Conservation (phyloP, 2,888 invertebrate species). For the Coremacera marginata region DNA sequence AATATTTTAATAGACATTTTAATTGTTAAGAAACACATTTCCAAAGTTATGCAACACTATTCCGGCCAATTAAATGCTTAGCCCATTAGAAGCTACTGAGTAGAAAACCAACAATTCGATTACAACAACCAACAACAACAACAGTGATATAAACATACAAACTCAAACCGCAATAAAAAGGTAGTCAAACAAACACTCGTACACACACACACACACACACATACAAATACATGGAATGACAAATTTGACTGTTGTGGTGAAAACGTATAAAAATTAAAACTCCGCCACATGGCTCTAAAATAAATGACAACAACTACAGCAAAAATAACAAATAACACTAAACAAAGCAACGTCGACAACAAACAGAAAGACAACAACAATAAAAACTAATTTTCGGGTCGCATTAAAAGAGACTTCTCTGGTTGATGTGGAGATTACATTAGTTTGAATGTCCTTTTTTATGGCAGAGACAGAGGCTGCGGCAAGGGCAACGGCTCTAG, state of each 20-base stretch:
- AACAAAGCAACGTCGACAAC: too few relatives aligned
- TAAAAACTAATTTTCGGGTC: constrained; percentile 57
- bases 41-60: background rate
- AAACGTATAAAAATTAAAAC: constrained; percentile 24
- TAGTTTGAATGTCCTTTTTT: constrained; percentile 2
- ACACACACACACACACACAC: constrained; percentile 24
- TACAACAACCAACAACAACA: background rate
- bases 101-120: background rate
- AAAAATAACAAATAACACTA: background rate
- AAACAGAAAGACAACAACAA: constrained; percentile 39
- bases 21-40: too few relatives aligned
- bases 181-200: constrained; percentile 8
- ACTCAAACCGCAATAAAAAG: constrained; percentile 8
- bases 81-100: too few relatives aligned
- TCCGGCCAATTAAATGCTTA: background rate
- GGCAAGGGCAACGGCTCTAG: background rate
- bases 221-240: background rate
- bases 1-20: too few relatives aligned
- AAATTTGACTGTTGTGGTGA: background rate
- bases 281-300: background rate
- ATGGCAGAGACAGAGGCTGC: constrained; percentile 5
- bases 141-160: background rate
- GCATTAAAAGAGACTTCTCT: constrained; percentile 48
- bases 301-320: background rate
- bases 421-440: background rate